Conservation (phyloP, 2,113 vertebrate genomes). For the Trogon surrucura region DNA sequence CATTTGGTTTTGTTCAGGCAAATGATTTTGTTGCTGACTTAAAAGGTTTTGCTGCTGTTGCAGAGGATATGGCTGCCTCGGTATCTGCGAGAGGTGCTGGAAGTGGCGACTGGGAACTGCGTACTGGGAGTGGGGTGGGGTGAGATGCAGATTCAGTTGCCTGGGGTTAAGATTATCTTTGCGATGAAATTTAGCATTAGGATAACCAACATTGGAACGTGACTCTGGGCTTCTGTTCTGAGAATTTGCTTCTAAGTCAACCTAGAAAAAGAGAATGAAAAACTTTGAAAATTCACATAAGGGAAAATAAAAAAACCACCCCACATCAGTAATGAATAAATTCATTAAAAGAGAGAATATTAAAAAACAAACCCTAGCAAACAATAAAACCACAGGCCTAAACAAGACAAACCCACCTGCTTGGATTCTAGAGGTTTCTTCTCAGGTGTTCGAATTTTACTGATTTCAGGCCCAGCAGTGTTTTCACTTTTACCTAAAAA, state of each 20-base stretch:
- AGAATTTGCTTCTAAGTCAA: conserved; percentile 84
- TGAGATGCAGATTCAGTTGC: conserved; percentile 89
- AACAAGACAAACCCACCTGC: conserved; percentile 69
- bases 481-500: conserved; percentile 90
- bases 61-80: conserved; percentile 87
- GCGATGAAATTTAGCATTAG: conserved; percentile 87
- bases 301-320: neutral
- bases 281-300: neutral
- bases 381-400: neutral
- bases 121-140: conserved; percentile 86
- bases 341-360: neutral
- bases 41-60: conserved; percentile 79
- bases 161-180: conserved; percentile 90
- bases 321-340: neutral
- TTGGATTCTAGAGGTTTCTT: conserved; percentile 89
- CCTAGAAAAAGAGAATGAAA: conserved; percentile 71
- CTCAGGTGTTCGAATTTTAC: conserved; percentile 91
- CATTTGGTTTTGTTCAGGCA: conserved; percentile 77
- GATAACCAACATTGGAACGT: conserved; percentile 81
- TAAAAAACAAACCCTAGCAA: neutral
- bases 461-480: conserved; percentile 87
- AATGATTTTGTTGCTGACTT: conserved; percentile 77
- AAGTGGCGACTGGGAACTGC: conserved; percentile 81
- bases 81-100: conserved; percentile 85
- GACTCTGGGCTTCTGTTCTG: conserved; percentile 90